Evolutionary conservation across 2,888 invertebrate genomes (phyloP).

Genomic region (Idaea dimidiata): DNA sequence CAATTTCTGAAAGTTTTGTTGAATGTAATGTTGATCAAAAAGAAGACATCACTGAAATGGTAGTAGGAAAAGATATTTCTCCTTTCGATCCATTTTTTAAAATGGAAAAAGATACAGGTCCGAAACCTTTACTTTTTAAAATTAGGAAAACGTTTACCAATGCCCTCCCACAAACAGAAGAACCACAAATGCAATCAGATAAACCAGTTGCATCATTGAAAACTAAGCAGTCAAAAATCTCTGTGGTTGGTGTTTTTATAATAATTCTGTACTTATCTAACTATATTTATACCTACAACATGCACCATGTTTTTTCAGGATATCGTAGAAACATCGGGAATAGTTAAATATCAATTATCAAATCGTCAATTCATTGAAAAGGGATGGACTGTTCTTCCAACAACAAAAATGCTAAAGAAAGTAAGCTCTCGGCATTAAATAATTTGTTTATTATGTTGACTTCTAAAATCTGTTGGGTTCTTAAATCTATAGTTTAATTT

Average conservation of each 20-base stretch:
- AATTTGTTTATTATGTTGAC: no score
- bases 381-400: constrained; percentile 50
- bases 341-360: constrained; percentile 41
- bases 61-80: constrained; percentile 34
- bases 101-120: neutral
- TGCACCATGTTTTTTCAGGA: constrained; percentile 18
- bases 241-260: neutral
- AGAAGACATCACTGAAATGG: constrained; percentile 27
- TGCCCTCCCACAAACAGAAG: neutral
- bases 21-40: constrained; percentile 27
- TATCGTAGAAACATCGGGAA: constrained; percentile 21
- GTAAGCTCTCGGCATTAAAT: constrained; percentile 29
- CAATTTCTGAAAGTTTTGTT: constrained; percentile 32
- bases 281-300: no score
- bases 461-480: no score
- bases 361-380: constrained; percentile 44
- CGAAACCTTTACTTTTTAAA: neutral
- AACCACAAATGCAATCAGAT: neutral
- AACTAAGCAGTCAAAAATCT: neutral
- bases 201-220: neutral
- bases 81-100: constrained; percentile 22
- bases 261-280: neutral
- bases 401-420: constrained; percentile 45
- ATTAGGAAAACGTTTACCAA: neutral
- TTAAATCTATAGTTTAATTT: constrained; percentile 3